Conservation (phyloP, 1,140 invertebrate species). For the Ridgeia piscesae region DNA sequence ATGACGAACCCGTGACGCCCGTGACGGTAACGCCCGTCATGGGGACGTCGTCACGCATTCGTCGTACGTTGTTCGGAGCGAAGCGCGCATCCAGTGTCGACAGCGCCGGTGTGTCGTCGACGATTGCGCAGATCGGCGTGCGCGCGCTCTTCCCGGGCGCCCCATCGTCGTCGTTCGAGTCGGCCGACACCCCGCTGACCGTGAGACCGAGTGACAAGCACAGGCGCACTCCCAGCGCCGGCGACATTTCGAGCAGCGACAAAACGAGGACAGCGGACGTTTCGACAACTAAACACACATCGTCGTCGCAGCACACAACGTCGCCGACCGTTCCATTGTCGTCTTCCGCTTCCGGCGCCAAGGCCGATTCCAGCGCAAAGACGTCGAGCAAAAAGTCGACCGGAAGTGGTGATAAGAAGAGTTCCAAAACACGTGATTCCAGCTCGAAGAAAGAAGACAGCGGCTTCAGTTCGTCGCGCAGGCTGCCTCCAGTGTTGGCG, state of each 20-base stretch:
- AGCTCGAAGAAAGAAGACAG: too few relatives aligned
- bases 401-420: too few relatives aligned
- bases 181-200: not conserved
- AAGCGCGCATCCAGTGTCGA: slow-evolving; percentile 14
- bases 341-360: not conserved
- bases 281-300: not conserved
- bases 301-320: not conserved
- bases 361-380: not conserved
- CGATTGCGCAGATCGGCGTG: not conserved
- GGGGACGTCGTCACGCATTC: not conserved
- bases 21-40: not conserved
- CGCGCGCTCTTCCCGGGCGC: not conserved
- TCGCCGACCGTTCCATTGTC: not conserved
- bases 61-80: not conserved
- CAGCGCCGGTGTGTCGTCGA: not conserved
- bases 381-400: not conserved
- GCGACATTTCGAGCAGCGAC: not conserved
- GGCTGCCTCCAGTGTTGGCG: too few relatives aligned
- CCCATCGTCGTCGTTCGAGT: slow-evolving; percentile 7
- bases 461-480: too few relatives aligned
- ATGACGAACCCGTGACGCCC: not conserved
- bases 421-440: too few relatives aligned
- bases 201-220: not conserved
- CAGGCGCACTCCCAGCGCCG: not conserved
- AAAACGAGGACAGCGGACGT: not conserved